Conservation (phyloP, 2,113 vertebrate genomes). For the Rhegmatorhina hoffmannsi region DNA sequence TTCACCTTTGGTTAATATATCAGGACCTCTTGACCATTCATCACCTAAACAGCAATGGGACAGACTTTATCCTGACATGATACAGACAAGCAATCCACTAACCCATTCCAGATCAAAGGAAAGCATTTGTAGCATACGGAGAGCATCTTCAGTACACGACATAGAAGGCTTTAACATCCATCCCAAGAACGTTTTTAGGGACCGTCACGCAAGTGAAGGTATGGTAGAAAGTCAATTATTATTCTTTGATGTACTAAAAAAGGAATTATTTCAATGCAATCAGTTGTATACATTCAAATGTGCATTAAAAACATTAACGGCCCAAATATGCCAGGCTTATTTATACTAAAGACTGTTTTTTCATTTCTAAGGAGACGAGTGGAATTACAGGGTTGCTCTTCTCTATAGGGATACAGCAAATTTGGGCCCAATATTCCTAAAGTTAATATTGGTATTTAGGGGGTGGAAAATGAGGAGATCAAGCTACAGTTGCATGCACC, state of each 20-base stretch:
- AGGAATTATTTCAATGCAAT: background rate
- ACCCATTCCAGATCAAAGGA: conserved; percentile 90
- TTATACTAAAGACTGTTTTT: background rate
- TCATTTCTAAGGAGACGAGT: background rate
- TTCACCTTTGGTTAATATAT: conserved; percentile 86
- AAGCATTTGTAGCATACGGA: conserved; percentile 90
- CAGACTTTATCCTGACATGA: conserved; percentile 84
- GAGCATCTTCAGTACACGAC: conserved; percentile 95
- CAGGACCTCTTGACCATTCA: conserved; percentile 90
- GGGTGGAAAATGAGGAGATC: accelerated
- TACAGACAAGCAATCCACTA: conserved; percentile 85
- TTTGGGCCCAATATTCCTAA: background rate
- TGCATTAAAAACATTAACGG: background rate
- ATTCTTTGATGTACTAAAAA: background rate
- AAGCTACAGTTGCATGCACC: background rate
- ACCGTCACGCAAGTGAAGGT: conserved; percentile 93
- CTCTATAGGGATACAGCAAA: background rate
- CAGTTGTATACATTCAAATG: background rate
- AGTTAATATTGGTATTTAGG: background rate
- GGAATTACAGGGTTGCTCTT: background rate
- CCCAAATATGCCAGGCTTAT: background rate
- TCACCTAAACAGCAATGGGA: conserved; percentile 93
- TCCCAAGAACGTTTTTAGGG: conserved; percentile 87
- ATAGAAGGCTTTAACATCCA: conserved; percentile 91
- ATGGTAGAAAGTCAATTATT: conserved; percentile 47